Conservation (phyloP, 64 coral and sea anemone species). For the Stylophora pistillata region DNA sequence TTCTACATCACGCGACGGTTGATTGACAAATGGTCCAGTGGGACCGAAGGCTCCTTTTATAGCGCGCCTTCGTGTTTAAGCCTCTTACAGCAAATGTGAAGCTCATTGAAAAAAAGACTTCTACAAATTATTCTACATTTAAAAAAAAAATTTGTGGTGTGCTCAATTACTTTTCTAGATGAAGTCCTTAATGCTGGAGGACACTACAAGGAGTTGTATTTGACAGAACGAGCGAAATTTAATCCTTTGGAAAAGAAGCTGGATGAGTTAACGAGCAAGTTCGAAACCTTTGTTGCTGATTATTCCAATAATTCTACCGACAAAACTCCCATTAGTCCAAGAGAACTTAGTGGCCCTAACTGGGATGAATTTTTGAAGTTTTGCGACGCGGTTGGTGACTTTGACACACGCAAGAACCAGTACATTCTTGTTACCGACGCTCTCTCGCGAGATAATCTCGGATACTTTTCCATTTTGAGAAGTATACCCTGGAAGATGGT, state of each 20-base stretch:
- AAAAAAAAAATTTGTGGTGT: too few relatives aligned
- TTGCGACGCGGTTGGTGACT: constrained; percentile 67
- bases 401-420: constrained; percentile 65
- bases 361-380: constrained; percentile 79
- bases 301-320: neutral
- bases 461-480: constrained; percentile 64
- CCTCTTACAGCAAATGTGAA: too few relatives aligned
- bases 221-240: neutral
- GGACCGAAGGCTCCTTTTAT: too few relatives aligned
- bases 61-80: too few relatives aligned
- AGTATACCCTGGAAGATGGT: constrained; percentile 86
- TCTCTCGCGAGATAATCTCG: constrained; percentile 30
- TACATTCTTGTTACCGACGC: constrained; percentile 77
- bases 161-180: constrained; percentile 14
- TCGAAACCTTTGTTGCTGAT: neutral
- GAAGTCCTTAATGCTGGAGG: neutral
- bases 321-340: neutral
- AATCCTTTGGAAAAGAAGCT: neutral
- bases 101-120: too few relatives aligned
- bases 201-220: constrained; percentile 37
- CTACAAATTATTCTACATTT: too few relatives aligned
- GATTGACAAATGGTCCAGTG: too few relatives aligned
- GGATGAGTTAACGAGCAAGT: neutral
- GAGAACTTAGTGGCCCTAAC: constrained; percentile 45
- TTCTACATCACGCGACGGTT: too few relatives aligned